These are phyloP conservation scores for Brachionus calyciflorus DNA, from an alignment of 1,140 invertebrate genomes.

Conservation along the genomic window DNA sequence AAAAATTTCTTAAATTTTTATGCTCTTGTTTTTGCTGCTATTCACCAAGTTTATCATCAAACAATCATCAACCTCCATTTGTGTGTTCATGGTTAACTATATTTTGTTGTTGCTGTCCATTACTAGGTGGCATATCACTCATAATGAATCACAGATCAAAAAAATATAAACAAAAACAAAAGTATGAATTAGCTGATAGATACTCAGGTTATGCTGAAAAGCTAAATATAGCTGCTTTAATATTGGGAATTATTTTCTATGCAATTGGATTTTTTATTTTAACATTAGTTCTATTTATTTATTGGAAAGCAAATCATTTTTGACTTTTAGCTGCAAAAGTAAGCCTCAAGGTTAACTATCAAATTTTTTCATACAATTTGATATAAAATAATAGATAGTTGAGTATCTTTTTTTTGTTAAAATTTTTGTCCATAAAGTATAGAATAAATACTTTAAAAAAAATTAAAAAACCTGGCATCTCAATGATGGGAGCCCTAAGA, in stretches of 20 bases:
- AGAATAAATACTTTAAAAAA: no score
- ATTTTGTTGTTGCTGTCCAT: slow-evolving; percentile 42
- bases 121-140: slow-evolving; percentile 17
- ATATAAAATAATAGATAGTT: no score
- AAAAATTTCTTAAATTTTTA: neutral
- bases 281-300: slow-evolving; percentile 38
- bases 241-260: slow-evolving; percentile 44
- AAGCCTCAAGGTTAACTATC: no score
- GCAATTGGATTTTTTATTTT: slow-evolving; percentile 46
- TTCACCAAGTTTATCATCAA: neutral
- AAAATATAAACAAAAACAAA: slow-evolving; percentile 33
- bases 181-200: slow-evolving; percentile 42
- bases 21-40: slow-evolving; percentile 39
- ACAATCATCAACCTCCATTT: neutral
- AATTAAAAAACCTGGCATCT: no score
- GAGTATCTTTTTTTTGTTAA: no score
- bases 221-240: slow-evolving; percentile 33
- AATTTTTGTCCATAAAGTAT: no score
- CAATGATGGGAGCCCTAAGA: no score
- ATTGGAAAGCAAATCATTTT: slow-evolving; percentile 40
- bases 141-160: slow-evolving; percentile 16
- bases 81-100: slow-evolving; percentile 38
- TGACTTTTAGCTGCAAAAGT: neutral
- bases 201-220: slow-evolving; percentile 44
- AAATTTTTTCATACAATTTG: no score